These are phyloP conservation scores for Agrochola litura DNA, from an alignment of 2,888 invertebrate species.

Conservation along the genomic window DNA sequence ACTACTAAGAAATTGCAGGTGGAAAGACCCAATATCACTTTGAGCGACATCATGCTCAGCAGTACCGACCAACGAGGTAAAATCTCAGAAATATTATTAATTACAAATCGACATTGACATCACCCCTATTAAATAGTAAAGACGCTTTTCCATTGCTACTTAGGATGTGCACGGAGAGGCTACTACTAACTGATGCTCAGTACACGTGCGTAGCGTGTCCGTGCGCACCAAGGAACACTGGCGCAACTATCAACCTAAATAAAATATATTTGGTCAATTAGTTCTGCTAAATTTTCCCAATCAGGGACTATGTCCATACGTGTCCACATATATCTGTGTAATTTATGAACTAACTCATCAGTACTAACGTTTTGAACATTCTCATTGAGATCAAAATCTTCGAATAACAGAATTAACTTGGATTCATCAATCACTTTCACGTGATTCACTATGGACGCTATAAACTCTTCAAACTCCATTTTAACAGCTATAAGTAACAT, in stretches of 20 bases:
- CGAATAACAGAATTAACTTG: conserved; percentile 2
- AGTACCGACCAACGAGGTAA: too few relatives aligned
- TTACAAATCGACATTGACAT: too few relatives aligned
- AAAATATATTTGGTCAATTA: conserved; percentile 8
- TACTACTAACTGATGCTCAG: too few relatives aligned
- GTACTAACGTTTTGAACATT: not conserved
- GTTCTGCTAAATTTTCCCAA: not conserved
- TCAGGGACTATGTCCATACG: conserved; percentile 1
- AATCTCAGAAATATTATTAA: too few relatives aligned
- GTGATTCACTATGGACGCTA: not conserved
- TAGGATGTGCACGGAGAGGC: too few relatives aligned
- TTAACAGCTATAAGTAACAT: not conserved
- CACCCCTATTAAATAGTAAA: too few relatives aligned
- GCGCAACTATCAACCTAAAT: not conserved
- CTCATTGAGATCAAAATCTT: not conserved
- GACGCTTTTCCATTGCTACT: too few relatives aligned
- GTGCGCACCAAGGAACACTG: too few relatives aligned
- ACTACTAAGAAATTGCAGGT: too few relatives aligned
- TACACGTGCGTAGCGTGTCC: too few relatives aligned
- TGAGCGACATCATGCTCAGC: too few relatives aligned
- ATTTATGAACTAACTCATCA: not conserved
- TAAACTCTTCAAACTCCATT: not conserved
- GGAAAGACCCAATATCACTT: too few relatives aligned
- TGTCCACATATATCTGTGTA: not conserved
- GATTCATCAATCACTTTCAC: not conserved